Percentiles rank a stretch among this genome's conserved stretches.
These are phyloP conservation scores for Menidia beryllina DNA, from an alignment of 2,113 vertebrate genomes.

Conservation along the genomic window DNA sequence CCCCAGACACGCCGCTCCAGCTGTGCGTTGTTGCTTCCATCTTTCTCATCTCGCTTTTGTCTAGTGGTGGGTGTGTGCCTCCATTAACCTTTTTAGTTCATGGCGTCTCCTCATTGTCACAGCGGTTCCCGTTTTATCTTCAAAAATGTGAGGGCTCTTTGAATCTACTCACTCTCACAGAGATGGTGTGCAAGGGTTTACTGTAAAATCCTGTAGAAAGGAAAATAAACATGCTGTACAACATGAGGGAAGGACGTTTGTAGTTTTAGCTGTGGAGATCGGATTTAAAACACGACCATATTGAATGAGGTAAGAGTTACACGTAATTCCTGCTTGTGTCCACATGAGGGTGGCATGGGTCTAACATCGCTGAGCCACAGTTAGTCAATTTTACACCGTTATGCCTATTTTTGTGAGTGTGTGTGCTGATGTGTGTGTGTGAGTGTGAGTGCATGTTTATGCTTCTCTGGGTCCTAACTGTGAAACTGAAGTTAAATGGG, in stretches of 20 bases:
- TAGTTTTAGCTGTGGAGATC: conserved; percentile 41
- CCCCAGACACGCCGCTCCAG: conserved; percentile 26
- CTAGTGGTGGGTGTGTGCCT: conserved; percentile 55
- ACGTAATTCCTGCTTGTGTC: conserved; percentile 64
- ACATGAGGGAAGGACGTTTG: conserved; percentile 39
- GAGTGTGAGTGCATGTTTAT: conserved; percentile 9
- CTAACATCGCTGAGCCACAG: conserved; percentile 34
- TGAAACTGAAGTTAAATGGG: conserved; percentile 49
- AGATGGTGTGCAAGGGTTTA: conserved; percentile 26
- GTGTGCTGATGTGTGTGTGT: conserved; percentile 6
- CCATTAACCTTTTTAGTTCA: conserved; percentile 12
- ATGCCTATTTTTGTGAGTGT: conserved; percentile 65
- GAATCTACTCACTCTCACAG: not conserved
- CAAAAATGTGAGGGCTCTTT: conserved; percentile 22
- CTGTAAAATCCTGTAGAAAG: conserved; percentile 38
- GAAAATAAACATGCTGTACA: conserved; percentile 29
- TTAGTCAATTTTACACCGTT: conserved; percentile 59
- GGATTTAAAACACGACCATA: conserved; percentile 30
- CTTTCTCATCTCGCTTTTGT: conserved; percentile 22
- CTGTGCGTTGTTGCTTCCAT: conserved; percentile 14
- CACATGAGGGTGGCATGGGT: conserved; percentile 61
- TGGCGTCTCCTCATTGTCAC: conserved; percentile 11
- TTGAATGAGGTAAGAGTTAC: conserved; percentile 46
- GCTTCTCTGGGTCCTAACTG: conserved; percentile 56
- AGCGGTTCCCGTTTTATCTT: conserved; percentile 14